A percentile compares a stretch with the other conserved stretches of the same genome.
These are phyloP conservation scores for Phocides pigmalion DNA, from an alignment of 1,140 invertebrate genomes.

Conservation along the genomic window DNA sequence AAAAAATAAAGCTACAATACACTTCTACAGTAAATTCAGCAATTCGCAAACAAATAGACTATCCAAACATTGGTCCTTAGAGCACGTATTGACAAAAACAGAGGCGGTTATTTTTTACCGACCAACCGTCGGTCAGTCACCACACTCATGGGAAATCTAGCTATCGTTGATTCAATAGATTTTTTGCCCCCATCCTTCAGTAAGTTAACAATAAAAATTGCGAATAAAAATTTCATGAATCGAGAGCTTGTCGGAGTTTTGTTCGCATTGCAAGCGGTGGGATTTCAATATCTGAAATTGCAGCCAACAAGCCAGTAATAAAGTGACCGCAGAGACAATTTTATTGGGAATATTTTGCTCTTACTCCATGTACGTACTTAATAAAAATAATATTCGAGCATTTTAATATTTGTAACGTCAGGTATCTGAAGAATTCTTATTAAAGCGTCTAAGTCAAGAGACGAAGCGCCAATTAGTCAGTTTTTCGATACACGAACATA, in stretches of 20 bases:
- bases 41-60: slow-evolving; percentile 16
- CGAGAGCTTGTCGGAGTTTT: slow-evolving; percentile 25
- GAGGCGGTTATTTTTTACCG: slow-evolving; percentile 37
- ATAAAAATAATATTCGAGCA: slow-evolving; percentile 3
- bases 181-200: slow-evolving; percentile 52
- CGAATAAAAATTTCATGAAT: slow-evolving; percentile 41
- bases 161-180: slow-evolving; percentile 61
- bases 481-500: too few species aligned
- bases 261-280: slow-evolving; percentile 21
- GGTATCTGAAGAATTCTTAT: too few species aligned
- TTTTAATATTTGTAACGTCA: too few species aligned
- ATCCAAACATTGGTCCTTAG: slow-evolving; percentile 21
- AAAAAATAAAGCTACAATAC: not conserved
- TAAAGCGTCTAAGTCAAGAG: too few species aligned
- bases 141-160: slow-evolving; percentile 64
- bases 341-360: slow-evolving; percentile 7
- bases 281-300: slow-evolving; percentile 34
- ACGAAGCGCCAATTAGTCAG: too few species aligned
- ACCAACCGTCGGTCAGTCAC: slow-evolving; percentile 50
- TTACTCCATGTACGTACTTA: not conserved
- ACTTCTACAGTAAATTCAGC: slow-evolving; percentile 2
- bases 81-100: slow-evolving; percentile 20
- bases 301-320: slow-evolving; percentile 27
- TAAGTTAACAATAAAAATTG: slow-evolving; percentile 53
- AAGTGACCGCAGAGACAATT: slow-evolving; percentile 19